Percentiles rank a stretch among this genome's conserved stretches.
Conservation (phyloP, 2,113 vertebrate genomes). For the Psammodynastes pulverulentus region DNA sequence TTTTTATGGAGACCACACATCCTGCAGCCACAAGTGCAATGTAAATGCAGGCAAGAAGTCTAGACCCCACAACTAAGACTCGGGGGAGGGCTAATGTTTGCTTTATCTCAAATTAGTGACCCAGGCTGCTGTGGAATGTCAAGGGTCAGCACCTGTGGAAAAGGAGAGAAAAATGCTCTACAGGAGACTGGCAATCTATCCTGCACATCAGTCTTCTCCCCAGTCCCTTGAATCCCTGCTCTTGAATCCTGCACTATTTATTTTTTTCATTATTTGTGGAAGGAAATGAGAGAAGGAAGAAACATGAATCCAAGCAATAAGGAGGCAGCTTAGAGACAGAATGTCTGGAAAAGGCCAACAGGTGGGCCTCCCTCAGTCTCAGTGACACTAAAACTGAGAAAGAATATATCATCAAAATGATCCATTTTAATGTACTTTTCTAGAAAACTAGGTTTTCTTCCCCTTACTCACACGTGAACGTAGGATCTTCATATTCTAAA, state of each 20-base stretch:
- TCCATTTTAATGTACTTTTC: not conserved
- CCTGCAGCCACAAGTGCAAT: not conserved
- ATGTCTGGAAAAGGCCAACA: constrained; percentile 19
- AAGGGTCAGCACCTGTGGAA: constrained; percentile 61
- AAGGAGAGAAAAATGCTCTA: not conserved
- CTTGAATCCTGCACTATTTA: not conserved
- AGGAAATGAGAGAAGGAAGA: constrained; percentile 46
- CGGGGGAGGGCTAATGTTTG: constrained; percentile 50
- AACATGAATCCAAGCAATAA: constrained; percentile 15
- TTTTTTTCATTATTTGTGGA: constrained; percentile 56
- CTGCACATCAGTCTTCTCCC: not conserved
- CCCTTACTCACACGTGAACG: not conserved
- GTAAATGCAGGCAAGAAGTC: not conserved
- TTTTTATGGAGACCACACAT: constrained; percentile 24
- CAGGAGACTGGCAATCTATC: not conserved
- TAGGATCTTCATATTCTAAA: not conserved
- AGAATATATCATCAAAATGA: not conserved
- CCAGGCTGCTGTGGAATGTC: constrained; percentile 41
- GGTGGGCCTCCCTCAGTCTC: constrained; percentile 3
- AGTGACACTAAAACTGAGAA: not conserved
- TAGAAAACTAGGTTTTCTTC: not conserved
- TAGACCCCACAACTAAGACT: not conserved
- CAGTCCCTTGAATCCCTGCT: not conserved
- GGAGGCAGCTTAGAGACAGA: constrained; percentile 11
- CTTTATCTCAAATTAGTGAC: constrained; percentile 58